Conservation (phyloP, 2,113 vertebrate species). For the Coreoperca whiteheadi region DNA sequence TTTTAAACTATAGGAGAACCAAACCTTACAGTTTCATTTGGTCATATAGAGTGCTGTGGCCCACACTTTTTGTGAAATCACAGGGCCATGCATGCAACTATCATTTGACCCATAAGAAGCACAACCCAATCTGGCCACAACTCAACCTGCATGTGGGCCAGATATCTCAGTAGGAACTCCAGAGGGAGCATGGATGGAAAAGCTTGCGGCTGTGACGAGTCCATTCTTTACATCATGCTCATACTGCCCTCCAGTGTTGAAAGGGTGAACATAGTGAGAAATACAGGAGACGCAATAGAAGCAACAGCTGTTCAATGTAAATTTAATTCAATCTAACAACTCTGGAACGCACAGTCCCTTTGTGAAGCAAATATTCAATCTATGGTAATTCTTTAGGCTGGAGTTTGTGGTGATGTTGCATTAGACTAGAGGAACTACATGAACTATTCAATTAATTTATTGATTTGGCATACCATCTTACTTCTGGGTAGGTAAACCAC, state of each 20-base stretch:
- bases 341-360: not conserved
- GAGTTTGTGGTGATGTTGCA: not conserved
- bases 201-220: not conserved
- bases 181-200: not conserved
- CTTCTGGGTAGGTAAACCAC: not conserved
- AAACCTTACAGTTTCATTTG: not conserved
- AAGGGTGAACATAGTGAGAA: conserved; percentile 2
- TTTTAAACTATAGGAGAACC: not conserved
- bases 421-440: not conserved
- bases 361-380: not conserved
- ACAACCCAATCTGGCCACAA: not conserved
- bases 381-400: not conserved
- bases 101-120: not conserved
- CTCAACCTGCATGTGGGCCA: not conserved
- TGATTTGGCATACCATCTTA: not conserved
- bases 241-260: conserved; percentile 78
- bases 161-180: not conserved
- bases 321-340: not conserved
- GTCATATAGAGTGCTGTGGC: not conserved
- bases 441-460: not conserved
- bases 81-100: not conserved
- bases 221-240: conserved; percentile 6
- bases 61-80: not conserved
- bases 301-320: not conserved
- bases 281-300: not conserved